Evolutionary conservation across 1,140 invertebrate species (phyloP), one percentile per base, ranked within the genome.

Genomic region (Saccostrea glomerata): DNA sequence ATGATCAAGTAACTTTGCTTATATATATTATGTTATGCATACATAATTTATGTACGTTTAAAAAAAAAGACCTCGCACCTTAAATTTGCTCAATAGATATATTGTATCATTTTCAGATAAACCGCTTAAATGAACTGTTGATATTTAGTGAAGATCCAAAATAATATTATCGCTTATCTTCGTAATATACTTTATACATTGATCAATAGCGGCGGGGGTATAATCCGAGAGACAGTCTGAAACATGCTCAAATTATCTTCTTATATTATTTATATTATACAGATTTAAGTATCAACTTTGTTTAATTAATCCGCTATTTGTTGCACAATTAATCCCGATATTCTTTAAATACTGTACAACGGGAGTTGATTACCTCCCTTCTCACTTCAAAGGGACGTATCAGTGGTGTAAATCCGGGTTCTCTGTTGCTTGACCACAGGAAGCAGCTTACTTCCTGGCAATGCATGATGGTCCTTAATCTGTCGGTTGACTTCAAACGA

Each of bases 401-500:
- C 70, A 77, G 70, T 30, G 12, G 70, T 77, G 23, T 36, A 30
- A 77, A 77, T 77, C 70, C 70, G 70, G 70, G 70, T 30, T 2
- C 15, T 20, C 70, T 84, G 82, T 54, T 84, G 47, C 82, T 84
- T 55, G 54, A 55, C 54, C 82, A 84, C 82, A 20, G 82, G 82
- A 56, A n/a, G 82, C 82, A 84, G n/a, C 40, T 55, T 20, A n/a
- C 82, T 84, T 77, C 82, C 54, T 55, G 82, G 82, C 54, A 84
- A 84, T 84, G 40, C 82, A 56, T 84, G 54, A 55, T 56, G 40
- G 82, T 56, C 82, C 40, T 25, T 23, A 54, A 17, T 55, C 15
- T 12, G 55, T 55, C 84, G 84, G 86, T 82, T n/a, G 47, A 70
- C 23, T 83, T 87, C 82, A 84, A 83, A 87, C 77, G 77, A 58